Base-by-base conservation (phyloP, 2,888 invertebrate genomes). In the Caenorhabditis uteleia region DNA sequence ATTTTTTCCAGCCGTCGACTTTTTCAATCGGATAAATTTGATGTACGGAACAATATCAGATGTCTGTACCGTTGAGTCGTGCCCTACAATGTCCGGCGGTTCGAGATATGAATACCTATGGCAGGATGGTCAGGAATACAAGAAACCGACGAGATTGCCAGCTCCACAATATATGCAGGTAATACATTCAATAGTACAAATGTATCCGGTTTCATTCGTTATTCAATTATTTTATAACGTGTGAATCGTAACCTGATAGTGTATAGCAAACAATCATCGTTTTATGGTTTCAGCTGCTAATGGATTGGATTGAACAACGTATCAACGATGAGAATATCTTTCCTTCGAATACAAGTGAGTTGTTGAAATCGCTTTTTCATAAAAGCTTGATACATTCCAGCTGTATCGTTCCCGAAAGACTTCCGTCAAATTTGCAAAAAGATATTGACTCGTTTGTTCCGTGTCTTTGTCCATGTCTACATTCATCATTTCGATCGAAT, bases 401-500 rank as follows among this genome's bases (percentile, higher is more conserved):
- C 91, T 85, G 88, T 91, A 68, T 91, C 92, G 31, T 93, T 93
- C 85, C 93, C 93, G 4, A 91, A 90, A 84, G 89, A 90, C 47
- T 93, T 92, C 85, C 83, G 88, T 26, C 88, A 88, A 26, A 87
- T 90, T 14, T 91, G 91, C 82, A 89, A 91, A 77, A 93, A 93
- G 86, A 92, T 93, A 69, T 85, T 93, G 74, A 92, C 92, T 0
- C 87, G 93, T 46, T 85, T 93, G 39, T 93, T 92, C 85, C 87
- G 93, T 73, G 92, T 93, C 3, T 93, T 93, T 84, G 93, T 93
- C 1, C 93, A 93, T 84, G 92, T 93, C 39, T 93, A 93, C 83
- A 93, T 93, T 69, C 93, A 93, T 85, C 93, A 93, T 84, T 94
- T 93, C 84, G 92, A 93, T 83, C 88, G 91, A 77, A 88, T 93